These are phyloP conservation scores for Thalassoma bifasciatum DNA, from an alignment of 2,113 vertebrate species.

Conservation along the genomic window DNA sequence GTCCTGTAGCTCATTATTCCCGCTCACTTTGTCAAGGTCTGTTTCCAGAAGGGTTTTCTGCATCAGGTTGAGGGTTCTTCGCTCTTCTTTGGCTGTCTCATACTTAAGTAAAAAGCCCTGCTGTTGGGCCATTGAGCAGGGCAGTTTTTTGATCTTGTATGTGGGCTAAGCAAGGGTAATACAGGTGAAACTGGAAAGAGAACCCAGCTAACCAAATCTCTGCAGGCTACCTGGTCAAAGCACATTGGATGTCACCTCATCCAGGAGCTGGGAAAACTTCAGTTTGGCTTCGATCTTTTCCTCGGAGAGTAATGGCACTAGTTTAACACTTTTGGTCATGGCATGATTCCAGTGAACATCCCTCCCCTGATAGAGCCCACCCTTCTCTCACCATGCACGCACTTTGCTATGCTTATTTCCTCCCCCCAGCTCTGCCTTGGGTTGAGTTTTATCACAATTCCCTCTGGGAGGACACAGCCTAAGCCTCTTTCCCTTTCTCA, in stretches of 20 bases:
- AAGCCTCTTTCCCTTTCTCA: conserved; percentile 29
- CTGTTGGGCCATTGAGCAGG: conserved; percentile 44
- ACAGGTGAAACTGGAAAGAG: conserved; percentile 38
- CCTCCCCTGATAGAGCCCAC: conserved; percentile 57
- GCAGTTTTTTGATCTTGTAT: conserved; percentile 27
- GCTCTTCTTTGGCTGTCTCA: conserved; percentile 47
- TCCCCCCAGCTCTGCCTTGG: conserved; percentile 45
- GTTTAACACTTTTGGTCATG: conserved; percentile 37
- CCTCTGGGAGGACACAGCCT: conserved; percentile 10
- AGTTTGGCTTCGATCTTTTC: conserved; percentile 82
- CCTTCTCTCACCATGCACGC: conserved; percentile 16
- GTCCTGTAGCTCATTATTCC: conserved; percentile 44
- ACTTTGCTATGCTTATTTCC: conserved; percentile 11
- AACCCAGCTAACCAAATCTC: conserved; percentile 70
- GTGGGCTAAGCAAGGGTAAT: conserved; percentile 31
- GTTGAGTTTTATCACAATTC: conserved; percentile 11
- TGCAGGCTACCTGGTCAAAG: conserved; percentile 83
- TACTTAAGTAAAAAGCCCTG: conserved; percentile 21
- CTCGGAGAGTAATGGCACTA: conserved; percentile 71
- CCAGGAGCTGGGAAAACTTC: conserved; percentile 90
- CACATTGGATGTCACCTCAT: conserved; percentile 88
- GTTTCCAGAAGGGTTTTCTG: conserved; percentile 77
- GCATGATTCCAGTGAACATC: conserved; percentile 48
- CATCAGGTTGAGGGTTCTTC: conserved; percentile 20
- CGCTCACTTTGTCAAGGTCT: conserved; percentile 78